Conservation (phyloP, 2,888 invertebrate species). For the Neoaliturus tenellus region DNA sequence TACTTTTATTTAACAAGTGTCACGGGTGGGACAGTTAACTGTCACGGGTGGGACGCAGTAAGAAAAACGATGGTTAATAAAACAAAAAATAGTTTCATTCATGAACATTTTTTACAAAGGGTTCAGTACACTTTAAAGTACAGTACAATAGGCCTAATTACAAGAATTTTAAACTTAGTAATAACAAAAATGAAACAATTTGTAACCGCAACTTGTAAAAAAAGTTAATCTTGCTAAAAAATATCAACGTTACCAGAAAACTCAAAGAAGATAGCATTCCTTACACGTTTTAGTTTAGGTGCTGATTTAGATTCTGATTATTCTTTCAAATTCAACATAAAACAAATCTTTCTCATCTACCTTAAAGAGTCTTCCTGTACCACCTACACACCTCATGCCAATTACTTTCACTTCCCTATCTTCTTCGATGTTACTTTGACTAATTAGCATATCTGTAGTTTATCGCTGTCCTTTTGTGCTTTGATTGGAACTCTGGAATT, state of each 20-base stretch:
- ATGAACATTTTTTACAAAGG: not conserved
- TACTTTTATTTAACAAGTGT: not conserved
- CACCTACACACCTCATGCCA: slow-evolving; percentile 15
- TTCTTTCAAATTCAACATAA: not conserved
- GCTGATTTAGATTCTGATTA: not conserved
- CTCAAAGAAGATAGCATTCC: not conserved
- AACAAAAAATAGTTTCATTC: not conserved
- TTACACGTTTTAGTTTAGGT: not conserved
- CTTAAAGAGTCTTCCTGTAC: slow-evolving; percentile 28
- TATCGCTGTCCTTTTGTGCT: not conserved
- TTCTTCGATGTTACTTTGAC: slow-evolving; percentile 6
- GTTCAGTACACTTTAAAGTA: not conserved
- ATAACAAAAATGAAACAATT: not conserved
- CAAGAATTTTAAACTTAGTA: not conserved
- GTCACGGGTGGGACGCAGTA: slow-evolving; percentile 1
- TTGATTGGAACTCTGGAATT: slow-evolving; percentile 20
- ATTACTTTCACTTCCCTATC: slow-evolving; percentile 26
- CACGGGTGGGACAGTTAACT: not conserved
- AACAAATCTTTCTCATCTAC: slow-evolving; percentile 23
- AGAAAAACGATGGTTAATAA: not conserved
- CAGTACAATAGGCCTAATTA: not conserved
- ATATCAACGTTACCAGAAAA: not conserved
- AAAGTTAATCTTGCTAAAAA: not conserved
- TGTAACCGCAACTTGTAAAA: not conserved
- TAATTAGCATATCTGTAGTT: slow-evolving; percentile 24